Percentiles rank a stretch among this genome's conserved stretches.
phyloP scores from a whole-genome alignment of 37 sponge, comb jelly and placozoan species.

The Oscarella lobularis region DNA sequence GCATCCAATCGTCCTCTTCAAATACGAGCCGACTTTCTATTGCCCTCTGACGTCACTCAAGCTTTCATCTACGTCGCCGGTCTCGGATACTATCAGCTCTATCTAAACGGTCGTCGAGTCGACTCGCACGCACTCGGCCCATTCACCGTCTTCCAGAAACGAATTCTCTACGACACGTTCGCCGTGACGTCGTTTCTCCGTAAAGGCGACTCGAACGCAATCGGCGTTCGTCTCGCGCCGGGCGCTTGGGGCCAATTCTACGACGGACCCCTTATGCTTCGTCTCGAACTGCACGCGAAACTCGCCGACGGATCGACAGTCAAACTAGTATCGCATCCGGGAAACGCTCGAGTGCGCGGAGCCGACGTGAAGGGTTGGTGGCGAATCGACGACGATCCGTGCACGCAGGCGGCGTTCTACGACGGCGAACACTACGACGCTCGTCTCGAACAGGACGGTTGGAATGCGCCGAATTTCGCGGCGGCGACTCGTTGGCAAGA shows the following conservation, averaged over 20 bases:
- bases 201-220: not conserved
- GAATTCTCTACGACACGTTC: not conserved
- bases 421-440: not conserved
- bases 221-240: too few species aligned
- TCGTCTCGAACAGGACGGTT: not conserved
- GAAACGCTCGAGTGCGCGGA: too few species aligned
- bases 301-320: too few species aligned
- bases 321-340: too few species aligned
- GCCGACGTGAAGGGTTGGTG: too few species aligned
- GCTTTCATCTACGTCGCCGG: not conserved
- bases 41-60: too few species aligned
- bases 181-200: not conserved
- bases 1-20: too few species aligned
- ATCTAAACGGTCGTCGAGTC: not conserved
- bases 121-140: not conserved
- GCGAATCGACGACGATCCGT: too few species aligned
- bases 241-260: too few species aligned
- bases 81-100: not conserved
- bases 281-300: too few species aligned
- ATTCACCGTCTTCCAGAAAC: not conserved
- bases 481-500: not conserved
- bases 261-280: too few species aligned
- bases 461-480: not conserved
- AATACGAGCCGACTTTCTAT: too few species aligned
- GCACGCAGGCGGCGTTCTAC: not conserved